Base-by-base conservation (phyloP, 2,797 vertebrate genomes). In the Brachyrhaphis roseni region DNA sequence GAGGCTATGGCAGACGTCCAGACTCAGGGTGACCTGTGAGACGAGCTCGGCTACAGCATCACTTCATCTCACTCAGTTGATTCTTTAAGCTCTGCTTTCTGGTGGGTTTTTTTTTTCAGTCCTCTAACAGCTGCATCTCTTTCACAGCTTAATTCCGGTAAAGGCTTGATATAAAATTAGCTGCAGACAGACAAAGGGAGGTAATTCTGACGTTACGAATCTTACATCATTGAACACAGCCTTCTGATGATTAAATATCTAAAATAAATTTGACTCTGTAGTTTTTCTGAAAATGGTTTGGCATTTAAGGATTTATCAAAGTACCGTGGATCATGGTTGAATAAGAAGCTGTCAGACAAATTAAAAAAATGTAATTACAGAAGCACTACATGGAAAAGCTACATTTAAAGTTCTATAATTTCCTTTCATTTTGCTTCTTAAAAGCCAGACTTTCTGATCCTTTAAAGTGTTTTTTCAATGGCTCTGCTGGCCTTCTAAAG, bases 1-100 rank as follows among this genome's bases (percentile, higher is more conserved):
- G 79, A 85, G 77, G 80, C 81, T 75, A 6, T 74, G 76, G 86
- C 75, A 8, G 76, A 1, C 43, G 16, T 82, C 85, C 88, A 86
- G 83, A 6, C 39, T 0, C 79, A 83, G 80, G 68, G 68, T 72
- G 86, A 91, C 85, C 89, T 59, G 41, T 26, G 78, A 59, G 76
- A 43, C 11, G 31, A 76, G 45, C 55, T 31, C 36, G 10, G 72
- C 46, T 77, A 78, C 64, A 15, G 70, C 77, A 45, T 53, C 86
- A 0, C 1, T 87, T 89, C 53, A 82, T 87, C 80, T 87, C 49
- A 0, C 73, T 43, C 28, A 73, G 39, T 76, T 5, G 8, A 57
- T 81, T 75, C 78, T 72, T 43, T 83, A 75, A 80, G 36, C 77
- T 59, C 70, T 45, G 28, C 46, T 66, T 4, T 45, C 45, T 12